These are phyloP conservation scores for Anableps anableps DNA, from an alignment of 2,797 vertebrate species.

Conservation along the genomic window DNA sequence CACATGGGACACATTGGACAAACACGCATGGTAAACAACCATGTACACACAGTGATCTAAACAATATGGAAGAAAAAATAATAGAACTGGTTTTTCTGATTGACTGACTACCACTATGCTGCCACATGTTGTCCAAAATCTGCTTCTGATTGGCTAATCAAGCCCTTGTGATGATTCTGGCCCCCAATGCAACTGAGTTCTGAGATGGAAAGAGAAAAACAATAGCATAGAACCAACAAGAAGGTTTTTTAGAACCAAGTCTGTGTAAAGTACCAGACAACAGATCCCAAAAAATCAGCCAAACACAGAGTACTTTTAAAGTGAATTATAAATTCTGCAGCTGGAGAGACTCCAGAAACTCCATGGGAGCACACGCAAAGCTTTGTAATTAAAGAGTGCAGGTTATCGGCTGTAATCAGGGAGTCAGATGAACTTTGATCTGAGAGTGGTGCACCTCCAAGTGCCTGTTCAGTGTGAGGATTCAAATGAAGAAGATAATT, in stretches of 20 bases:
- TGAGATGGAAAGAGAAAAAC: background rate
- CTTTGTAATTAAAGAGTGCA: background rate
- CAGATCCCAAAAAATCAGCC: background rate
- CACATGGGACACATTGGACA: background rate
- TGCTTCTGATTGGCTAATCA: background rate
- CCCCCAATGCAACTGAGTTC: no score
- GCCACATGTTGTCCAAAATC: background rate
- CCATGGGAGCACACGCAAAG: background rate
- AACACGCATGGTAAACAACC: background rate
- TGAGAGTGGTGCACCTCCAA: background rate
- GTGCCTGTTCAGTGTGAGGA: background rate
- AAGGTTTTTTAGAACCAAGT: background rate
- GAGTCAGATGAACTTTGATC: background rate
- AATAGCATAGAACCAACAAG: background rate
- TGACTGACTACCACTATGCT: background rate
- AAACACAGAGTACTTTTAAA: background rate
- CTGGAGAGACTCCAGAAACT: background rate
- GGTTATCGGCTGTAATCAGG: background rate
- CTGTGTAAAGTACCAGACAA: background rate
- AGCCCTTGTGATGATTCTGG: background rate
- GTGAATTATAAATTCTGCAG: background rate
- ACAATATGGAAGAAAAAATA: background rate
- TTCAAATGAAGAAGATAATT: background rate
- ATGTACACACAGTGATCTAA: background rate
- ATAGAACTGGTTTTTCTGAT: background rate